Evolutionary conservation across 2,797 vertebrate species (phyloP).

Genomic region (Falco concolor): DNA sequence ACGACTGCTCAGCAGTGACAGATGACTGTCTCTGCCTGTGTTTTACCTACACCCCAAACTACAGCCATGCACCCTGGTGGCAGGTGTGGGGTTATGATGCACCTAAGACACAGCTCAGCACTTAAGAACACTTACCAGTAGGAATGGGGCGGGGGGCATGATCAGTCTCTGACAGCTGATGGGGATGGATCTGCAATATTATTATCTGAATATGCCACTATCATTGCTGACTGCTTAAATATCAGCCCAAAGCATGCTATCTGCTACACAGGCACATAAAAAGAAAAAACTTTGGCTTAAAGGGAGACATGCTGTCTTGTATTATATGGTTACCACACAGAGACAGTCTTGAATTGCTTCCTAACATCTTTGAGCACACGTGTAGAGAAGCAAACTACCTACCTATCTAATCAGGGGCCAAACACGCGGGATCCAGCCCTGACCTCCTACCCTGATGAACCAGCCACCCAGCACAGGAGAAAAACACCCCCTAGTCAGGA

Average conservation of each 20-base stretch:
- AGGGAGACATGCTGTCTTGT: background rate
- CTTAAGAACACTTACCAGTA: background rate
- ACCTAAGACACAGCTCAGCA: background rate
- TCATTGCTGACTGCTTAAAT: background rate
- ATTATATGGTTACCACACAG: background rate
- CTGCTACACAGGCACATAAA: background rate
- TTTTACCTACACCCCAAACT: background rate
- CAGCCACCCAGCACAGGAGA: background rate
- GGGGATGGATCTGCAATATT: background rate
- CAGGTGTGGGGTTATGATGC: background rate
- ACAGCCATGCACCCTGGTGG: background rate
- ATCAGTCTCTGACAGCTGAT: background rate
- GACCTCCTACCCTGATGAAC: background rate
- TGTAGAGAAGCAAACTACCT: background rate
- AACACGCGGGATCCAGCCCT: background rate
- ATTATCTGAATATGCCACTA: background rate
- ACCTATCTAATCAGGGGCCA: background rate
- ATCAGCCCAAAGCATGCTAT: background rate
- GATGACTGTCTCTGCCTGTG: background rate
- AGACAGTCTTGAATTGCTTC: background rate
- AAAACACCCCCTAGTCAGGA: background rate
- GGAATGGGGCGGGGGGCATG: fast-evolving
- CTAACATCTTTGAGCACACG: fast-evolving
- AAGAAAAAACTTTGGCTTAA: background rate
- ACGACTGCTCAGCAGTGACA: background rate